Evolutionary conservation across 2,797 vertebrate species (phyloP).

Genomic region (Xenopus petersii): DNA sequence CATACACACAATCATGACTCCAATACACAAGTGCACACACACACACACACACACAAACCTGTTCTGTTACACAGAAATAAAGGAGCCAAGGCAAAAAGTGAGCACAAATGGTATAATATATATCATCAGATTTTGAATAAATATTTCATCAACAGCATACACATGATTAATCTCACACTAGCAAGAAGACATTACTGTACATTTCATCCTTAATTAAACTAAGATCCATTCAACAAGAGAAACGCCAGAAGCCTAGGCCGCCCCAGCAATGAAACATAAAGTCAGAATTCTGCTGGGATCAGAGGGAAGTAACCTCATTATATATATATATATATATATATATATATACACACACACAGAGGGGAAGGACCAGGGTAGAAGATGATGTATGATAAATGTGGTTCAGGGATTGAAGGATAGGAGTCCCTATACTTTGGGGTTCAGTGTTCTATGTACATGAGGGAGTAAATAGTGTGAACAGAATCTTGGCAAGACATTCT

Average conservation of each 20-base stretch:
- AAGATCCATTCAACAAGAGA: conserved; percentile 33
- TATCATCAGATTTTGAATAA: conserved; percentile 38
- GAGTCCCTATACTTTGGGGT: no score
- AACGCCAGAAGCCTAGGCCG: conserved; percentile 28
- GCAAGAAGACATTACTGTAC: conserved; percentile 27
- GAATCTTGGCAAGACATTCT: no score
- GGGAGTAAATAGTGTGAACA: no score
- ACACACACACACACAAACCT: no score
- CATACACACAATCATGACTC: no score
- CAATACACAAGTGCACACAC: no score
- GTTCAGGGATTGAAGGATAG: no score
- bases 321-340: no score
- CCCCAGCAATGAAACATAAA: conserved; percentile 30
- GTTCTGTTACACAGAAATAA: conserved; percentile 21
- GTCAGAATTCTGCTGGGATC: conserved; percentile 28
- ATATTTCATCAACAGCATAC: conserved; percentile 36
- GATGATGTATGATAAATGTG: no score
- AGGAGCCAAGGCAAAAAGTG: not conserved
- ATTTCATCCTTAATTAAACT: conserved; percentile 34
- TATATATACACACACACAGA: not conserved
- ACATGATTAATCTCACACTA: conserved; percentile 39
- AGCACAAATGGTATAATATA: conserved; percentile 37
- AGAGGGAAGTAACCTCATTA: not conserved
- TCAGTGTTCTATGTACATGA: no score
- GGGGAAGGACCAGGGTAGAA: not conserved